Evolutionary conservation across 92 coral and sea anemone species (phyloP).

Genomic region (Phenganax stokvisi): DNA sequence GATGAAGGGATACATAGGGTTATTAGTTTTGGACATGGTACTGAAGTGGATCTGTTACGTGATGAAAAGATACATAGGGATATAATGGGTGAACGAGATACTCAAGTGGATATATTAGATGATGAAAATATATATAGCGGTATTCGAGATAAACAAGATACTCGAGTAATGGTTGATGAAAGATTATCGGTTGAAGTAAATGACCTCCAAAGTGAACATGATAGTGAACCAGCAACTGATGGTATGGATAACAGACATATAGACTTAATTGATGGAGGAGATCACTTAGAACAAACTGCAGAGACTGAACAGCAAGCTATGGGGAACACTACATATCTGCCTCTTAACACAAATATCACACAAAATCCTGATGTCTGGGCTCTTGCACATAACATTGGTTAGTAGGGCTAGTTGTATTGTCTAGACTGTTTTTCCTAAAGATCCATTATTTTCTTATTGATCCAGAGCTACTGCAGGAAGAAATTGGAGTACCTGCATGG

Average conservation of each 20-base stretch:
- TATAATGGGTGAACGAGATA: no score
- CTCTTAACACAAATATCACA: slow-evolving; percentile 9
- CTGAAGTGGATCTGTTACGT: no score
- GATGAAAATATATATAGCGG: no score
- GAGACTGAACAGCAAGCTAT: neutral
- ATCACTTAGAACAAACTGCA: neutral
- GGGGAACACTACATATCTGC: neutral
- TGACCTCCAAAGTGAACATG: neutral
- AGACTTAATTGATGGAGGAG: neutral
- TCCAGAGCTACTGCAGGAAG: no score
- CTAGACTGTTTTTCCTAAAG: neutral
- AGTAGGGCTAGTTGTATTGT: neutral
- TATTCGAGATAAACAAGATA: no score
- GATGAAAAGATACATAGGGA: no score
- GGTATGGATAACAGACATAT: neutral
- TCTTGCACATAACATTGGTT: slow-evolving; percentile 26
- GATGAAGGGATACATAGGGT: neutral
- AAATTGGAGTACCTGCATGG: neutral
- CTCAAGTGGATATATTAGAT: no score
- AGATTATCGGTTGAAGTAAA: no score
- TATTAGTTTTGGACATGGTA: no score
- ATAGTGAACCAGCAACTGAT: neutral
- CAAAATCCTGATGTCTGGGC: slow-evolving; percentile 26
- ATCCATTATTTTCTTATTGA: no score
- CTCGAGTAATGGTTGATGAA: no score